These are phyloP conservation scores for Turritopsis rubra DNA, from an alignment of 30 jellyfish, hydroid and myxozoan species.

Conservation along the genomic window DNA sequence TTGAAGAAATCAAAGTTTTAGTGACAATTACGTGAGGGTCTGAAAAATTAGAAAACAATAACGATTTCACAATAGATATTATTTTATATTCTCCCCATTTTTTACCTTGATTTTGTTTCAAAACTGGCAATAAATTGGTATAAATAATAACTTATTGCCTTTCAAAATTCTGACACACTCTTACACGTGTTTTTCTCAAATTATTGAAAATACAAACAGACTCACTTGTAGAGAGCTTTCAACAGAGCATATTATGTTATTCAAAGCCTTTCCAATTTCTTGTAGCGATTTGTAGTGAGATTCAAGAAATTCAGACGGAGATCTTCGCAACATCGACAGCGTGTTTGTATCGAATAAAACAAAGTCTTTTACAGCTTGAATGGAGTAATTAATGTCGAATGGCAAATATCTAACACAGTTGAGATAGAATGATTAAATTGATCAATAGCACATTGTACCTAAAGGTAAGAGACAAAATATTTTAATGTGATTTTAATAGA, in stretches of 20 bases:
- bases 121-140: no score
- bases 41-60: no score
- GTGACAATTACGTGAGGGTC: no score
- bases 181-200: background rate
- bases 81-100: no score
- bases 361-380: conserved; percentile 32
- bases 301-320: conserved; percentile 36
- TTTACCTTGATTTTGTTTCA: no score
- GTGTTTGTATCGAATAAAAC: conserved; percentile 29
- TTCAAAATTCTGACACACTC: no score
- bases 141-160: no score
- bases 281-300: conserved; percentile 24
- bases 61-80: no score
- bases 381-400: conserved; percentile 38
- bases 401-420: conserved; percentile 32
- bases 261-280: conserved; percentile 17
- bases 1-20: no score
- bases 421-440: conserved; percentile 40
- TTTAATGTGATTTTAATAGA: no score
- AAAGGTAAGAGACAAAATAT: background rate
- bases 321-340: conserved; percentile 23
- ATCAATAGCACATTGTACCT: conserved; percentile 44
- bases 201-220: no score
- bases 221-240: conserved; percentile 57
- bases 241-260: conserved; percentile 26